A percentile compares a stretch with the other conserved stretches of the same genome.
phyloP scores from a whole-genome alignment of 2,888 invertebrate species.

The Fragum whitleyi region DNA sequence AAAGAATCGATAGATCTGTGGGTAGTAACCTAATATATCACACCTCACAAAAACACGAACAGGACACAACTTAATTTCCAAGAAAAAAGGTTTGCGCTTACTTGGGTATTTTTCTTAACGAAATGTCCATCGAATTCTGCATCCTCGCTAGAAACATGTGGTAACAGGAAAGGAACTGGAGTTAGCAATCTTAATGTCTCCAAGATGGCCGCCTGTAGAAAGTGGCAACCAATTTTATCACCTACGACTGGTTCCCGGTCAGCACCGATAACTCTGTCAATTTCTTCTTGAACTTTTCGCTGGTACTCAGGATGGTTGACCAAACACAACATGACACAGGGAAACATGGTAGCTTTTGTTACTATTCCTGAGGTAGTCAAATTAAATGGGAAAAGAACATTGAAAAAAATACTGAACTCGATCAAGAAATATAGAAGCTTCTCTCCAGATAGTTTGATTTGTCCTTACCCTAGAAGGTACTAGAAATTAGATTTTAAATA shows the following conservation, averaged over 20 bases:
- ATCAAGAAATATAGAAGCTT: too few species aligned
- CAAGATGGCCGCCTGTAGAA: not conserved
- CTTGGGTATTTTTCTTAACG: not conserved
- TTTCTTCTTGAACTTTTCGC: not conserved
- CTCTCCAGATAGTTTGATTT: too few species aligned
- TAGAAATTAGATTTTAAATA: too few species aligned
- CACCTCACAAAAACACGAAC: not conserved
- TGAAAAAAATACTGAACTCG: too few species aligned
- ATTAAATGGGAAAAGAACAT: too few species aligned
- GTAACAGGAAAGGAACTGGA: not conserved
- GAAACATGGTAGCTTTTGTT: not conserved
- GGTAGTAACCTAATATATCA: too few species aligned
- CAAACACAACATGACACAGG: constrained; percentile 9
- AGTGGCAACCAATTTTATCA: not conserved
- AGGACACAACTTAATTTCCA: not conserved
- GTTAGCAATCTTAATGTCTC: not conserved
- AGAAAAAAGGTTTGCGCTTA: too few species aligned
- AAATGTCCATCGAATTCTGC: not conserved
- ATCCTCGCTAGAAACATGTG: not conserved
- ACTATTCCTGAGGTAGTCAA: constrained; percentile 10
- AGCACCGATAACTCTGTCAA: not conserved
- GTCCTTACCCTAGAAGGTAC: too few species aligned
- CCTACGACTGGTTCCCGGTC: not conserved
- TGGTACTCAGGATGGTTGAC: constrained; percentile 10
- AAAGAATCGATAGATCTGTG: too few species aligned